Percentiles rank a stretch among this genome's conserved stretches.
phyloP scores from a whole-genome alignment of 2,888 invertebrate species.

The Cataglyphis rosenhaueri region DNA sequence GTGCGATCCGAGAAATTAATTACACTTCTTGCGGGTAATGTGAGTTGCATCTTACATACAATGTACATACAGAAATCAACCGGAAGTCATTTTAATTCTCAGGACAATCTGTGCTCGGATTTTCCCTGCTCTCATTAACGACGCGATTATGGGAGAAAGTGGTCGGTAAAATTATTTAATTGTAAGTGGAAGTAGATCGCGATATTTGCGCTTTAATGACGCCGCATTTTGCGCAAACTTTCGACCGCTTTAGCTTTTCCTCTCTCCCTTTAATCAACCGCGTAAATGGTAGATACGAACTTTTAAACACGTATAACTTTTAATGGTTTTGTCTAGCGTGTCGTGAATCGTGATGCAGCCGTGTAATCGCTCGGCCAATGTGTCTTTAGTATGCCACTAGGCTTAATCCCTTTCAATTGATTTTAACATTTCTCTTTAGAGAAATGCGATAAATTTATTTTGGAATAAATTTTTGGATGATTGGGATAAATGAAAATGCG shows the following conservation, averaged over 20 bases:
- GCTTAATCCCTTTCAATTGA: constrained; percentile 27
- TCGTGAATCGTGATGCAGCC: constrained; percentile 54
- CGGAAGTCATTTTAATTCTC: constrained; percentile 44
- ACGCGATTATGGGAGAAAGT: constrained; percentile 65
- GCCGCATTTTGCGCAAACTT: constrained; percentile 37
- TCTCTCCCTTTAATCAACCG: constrained; percentile 41
- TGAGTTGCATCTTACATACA: neutral
- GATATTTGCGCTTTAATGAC: constrained; percentile 58
- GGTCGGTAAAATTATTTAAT: constrained; percentile 50
- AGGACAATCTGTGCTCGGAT: constrained; percentile 25
- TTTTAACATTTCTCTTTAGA: neutral
- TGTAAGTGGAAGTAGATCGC: constrained; percentile 28
- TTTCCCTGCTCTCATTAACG: constrained; percentile 33
- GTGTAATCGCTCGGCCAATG: constrained; percentile 17
- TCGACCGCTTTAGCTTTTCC: constrained; percentile 48
- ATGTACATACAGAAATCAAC: neutral
- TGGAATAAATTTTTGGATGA: neutral
- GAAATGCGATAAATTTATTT: neutral
- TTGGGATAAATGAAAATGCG: neutral
- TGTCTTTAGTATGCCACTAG: constrained; percentile 26
- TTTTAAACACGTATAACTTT: constrained; percentile 66
- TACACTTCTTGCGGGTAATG: neutral
- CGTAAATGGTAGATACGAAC: constrained; percentile 63
- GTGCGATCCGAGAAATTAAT: constrained; percentile 15
- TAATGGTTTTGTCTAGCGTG: constrained; percentile 69